Percentiles rank a stretch among this genome's conserved stretches.
phyloP scores from a whole-genome alignment of 1,140 invertebrate species.

The Drosophila ananassae region DNA sequence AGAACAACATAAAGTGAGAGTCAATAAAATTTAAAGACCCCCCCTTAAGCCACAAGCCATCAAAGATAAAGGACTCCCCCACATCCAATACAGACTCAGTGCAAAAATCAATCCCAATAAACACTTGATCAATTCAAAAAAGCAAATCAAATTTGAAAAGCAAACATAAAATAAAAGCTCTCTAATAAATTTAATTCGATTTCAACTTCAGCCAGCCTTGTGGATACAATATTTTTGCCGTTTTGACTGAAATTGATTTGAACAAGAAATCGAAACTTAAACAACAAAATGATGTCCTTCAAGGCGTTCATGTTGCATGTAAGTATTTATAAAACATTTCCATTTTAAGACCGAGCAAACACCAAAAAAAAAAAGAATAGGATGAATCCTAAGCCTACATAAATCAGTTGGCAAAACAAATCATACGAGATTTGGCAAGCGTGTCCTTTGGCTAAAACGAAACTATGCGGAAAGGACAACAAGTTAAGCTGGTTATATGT shows the following conservation, averaged over 20 bases:
- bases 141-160: slow-evolving; percentile 11
- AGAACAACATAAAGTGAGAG: slow-evolving; percentile 12
- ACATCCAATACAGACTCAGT: slow-evolving; percentile 10
- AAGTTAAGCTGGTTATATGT: slow-evolving; percentile 74
- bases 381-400: slow-evolving; percentile 58
- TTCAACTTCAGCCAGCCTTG: slow-evolving; percentile 45
- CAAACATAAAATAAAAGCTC: slow-evolving; percentile 14
- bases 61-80: slow-evolving; percentile 10
- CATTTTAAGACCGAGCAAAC: slow-evolving; percentile 4
- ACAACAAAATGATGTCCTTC: slow-evolving; percentile 71
- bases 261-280: slow-evolving; percentile 26
- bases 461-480: slow-evolving; percentile 54
- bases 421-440: slow-evolving; percentile 53
- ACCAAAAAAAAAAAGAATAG: slow-evolving; percentile 11
- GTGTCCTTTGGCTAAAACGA: slow-evolving; percentile 25
- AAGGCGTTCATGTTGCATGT: slow-evolving; percentile 74
- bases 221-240: slow-evolving; percentile 50
- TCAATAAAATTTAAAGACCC: not conserved
- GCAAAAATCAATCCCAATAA: slow-evolving; percentile 5
- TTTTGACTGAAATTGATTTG: slow-evolving; percentile 12
- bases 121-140: slow-evolving; percentile 5
- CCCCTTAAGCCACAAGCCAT: not conserved
- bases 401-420: slow-evolving; percentile 67
- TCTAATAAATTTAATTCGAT: slow-evolving; percentile 51
- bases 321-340: slow-evolving; percentile 51